These are phyloP conservation scores for Agelas oroides DNA, from an alignment of 37 sponge, comb jelly and placozoan genomes.

Conservation along the genomic window DNA sequence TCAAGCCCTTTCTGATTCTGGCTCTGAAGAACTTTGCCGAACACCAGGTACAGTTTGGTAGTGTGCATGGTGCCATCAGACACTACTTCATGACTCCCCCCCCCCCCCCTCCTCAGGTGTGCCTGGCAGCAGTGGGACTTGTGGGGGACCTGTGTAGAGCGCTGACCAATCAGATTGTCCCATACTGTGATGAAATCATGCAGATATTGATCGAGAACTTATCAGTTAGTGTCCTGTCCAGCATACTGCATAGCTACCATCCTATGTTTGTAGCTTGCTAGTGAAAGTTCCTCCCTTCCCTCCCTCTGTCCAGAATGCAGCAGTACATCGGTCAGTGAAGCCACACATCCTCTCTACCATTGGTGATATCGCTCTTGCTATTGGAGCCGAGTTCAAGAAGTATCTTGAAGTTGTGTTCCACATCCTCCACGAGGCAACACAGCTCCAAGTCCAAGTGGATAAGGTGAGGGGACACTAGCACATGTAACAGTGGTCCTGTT, in stretches of 20 bases:
- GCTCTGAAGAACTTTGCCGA: conserved; percentile 79
- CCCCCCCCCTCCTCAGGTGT: conserved; percentile 63
- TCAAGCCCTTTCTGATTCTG: conserved; percentile 72
- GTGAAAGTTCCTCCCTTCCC: background rate
- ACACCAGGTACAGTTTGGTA: conserved; percentile 55
- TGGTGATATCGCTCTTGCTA: conserved; percentile 95
- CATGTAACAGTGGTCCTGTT: too few species aligned
- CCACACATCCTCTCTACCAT: conserved; percentile 90
- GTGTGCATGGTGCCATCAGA: background rate
- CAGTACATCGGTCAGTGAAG: conserved; percentile 83
- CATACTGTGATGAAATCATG: conserved; percentile 82
- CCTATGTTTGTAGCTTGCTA: background rate
- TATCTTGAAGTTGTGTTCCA: conserved; percentile 75
- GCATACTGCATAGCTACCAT: too few species aligned
- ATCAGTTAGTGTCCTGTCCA: conserved; percentile 10
- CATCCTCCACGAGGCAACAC: conserved; percentile 89
- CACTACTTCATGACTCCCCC: background rate
- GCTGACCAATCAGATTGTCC: conserved; percentile 51
- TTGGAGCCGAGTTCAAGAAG: conserved; percentile 79
- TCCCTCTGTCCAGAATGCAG: conserved; percentile 56
- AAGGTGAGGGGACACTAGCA: too few species aligned
- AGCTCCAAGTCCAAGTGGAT: conserved; percentile 25
- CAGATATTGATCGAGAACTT: conserved; percentile 67
- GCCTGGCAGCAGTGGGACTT: conserved; percentile 94
- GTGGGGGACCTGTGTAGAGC: conserved; percentile 96